Conservation (phyloP, 2,113 vertebrate species). For the Anas platyrhynchos region DNA sequence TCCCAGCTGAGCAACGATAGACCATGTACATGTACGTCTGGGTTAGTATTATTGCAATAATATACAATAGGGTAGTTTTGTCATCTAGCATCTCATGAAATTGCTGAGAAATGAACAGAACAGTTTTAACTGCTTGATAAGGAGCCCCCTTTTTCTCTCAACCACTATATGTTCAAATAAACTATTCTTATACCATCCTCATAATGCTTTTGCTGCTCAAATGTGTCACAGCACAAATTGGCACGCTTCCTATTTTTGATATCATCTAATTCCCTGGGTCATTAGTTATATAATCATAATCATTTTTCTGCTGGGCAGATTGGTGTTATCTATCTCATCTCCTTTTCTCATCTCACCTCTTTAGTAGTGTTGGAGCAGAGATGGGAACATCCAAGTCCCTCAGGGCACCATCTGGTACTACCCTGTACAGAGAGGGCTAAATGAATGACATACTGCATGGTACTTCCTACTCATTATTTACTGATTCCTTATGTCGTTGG, state of each 20-base stretch:
- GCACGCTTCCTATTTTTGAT: constrained; percentile 61
- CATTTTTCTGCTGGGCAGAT: constrained; percentile 75
- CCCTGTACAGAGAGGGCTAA: constrained; percentile 52
- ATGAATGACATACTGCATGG: constrained; percentile 63
- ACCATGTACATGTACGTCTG: neutral
- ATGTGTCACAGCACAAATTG: constrained; percentile 42
- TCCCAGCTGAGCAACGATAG: neutral
- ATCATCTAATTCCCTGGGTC: constrained; percentile 76
- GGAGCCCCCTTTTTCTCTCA: neutral
- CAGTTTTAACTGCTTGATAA: neutral
- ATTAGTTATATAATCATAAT: constrained; percentile 78
- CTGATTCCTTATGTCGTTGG: neutral
- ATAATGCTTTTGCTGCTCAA: constrained; percentile 22
- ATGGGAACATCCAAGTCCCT: constrained; percentile 69
- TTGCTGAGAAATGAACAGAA: neutral
- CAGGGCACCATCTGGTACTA: constrained; percentile 76
- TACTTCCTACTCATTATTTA: constrained; percentile 61
- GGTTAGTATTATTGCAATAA: neutral
- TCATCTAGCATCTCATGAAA: neutral
- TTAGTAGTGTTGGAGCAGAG: constrained; percentile 51
- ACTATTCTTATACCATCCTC: neutral
- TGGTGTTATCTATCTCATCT: constrained; percentile 60
- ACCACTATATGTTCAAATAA: neutral
- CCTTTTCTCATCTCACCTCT: constrained; percentile 62
- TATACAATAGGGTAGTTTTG: neutral